Evolutionary conservation across 2,888 invertebrate genomes (phyloP), one percentile per base, ranked within the genome.

Genomic region (Dascillus cervinus): DNA sequence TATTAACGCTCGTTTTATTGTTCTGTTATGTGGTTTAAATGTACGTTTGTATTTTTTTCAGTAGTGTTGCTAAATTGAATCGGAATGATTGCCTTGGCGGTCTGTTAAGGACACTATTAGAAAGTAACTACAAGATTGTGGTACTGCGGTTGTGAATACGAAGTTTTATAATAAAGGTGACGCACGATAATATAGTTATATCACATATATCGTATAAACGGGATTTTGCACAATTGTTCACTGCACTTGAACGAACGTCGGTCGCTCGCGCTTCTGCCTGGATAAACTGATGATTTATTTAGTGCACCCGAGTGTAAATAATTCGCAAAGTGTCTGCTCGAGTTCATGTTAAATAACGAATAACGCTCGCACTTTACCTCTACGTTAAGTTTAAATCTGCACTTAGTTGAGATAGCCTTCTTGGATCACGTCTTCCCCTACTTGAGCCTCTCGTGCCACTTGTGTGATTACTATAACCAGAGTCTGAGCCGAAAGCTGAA

Each of bases 391-490:
- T 57, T 36, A 65, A 48, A 41, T 65, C 65, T n/a, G 64, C 64
- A 55, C 65, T 65, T 24, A 65, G 48, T 44, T 65, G 64, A 21
- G 64, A 65, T 36, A 65, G 48, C 34, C 65, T 49, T 26, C 64
- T 50, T n/a, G 57, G 59, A 37, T 62, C 61, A 12, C 62, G 41
- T 12, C 64, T 43, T 1, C 62, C 62, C 21, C 64, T 41, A 39
- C 56, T 60, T 13, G 64, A 64, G 8, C 59, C 58, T 21, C 62
- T 47, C n/a, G 64, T 64, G 1, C 79, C 79, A 41, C 78, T 78
- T 3, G 82, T 82, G 53, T 82, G 80, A 62, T 87, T 85, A 61
- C 86, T 87, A 64, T 87, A 87, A 5, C 87, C 86, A 24, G 86
- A 86, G 64, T 87, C 87, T 4, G 86, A 86, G 14, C 86, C 86